Base-by-base conservation (phyloP, 2,113 vertebrate genomes). In the Artemisiospiza belli region DNA sequence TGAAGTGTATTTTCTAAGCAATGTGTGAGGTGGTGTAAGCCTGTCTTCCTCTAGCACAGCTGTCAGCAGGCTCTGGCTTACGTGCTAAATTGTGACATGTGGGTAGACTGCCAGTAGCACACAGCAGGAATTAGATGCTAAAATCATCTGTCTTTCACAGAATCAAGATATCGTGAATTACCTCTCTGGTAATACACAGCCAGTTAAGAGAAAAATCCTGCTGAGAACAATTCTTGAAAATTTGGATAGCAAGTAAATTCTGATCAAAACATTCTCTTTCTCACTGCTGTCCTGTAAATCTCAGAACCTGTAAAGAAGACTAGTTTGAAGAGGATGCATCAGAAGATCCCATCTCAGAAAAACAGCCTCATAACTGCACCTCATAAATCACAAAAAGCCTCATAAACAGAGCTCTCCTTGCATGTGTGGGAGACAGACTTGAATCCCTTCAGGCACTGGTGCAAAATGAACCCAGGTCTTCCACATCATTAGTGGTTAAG, bases 381-480 rank as follows among this genome's bases (percentile, higher is more conserved):
- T 82, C 5, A 4, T 92, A 92, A 92, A 83, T 69, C 44, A 78
- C 27, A 78, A 84, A 87, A 82, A 92, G 61, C 31, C 57, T 87
- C 74, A 87, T 75, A 91, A 95, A 90, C 8, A 67, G 66, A 92
- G 27, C 24, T 92, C 66, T 87, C 33, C 73, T 61, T 89, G 66
- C 21, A 57, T 64, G 31, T 18, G 16, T 3, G 2, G 37, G 69
- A 83, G 46, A 92, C 8, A n/a, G 69, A 75, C 67, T 28, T 78
- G 21, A 82, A 87, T 91, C 39, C 63, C 78, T 76, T 72, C 69
- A 72, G 52, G 69, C 62, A 63, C 9, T 6, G 4, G 23, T 44
- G 44, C 57, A 84, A 82, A 92, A 35, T 31, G 66, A 94, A 89
- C 81, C 15, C 37, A 84, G 14, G 81, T 82, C 84, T 96, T 87